Evolutionary conservation across 1,140 invertebrate genomes (phyloP).

Genomic region (Homalodisca vitripennis): DNA sequence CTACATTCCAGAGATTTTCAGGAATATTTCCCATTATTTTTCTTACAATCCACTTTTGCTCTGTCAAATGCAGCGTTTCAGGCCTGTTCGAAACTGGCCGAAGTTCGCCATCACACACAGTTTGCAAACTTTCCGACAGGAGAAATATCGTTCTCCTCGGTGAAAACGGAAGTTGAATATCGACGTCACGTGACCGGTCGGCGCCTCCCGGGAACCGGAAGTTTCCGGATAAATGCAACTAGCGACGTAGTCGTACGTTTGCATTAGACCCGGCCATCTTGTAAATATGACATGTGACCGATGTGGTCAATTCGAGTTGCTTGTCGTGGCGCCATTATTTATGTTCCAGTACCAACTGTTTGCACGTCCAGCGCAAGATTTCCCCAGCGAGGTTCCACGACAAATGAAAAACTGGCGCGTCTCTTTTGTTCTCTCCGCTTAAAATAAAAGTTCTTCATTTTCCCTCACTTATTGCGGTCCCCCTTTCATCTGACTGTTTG

Average conservation of each 20-base stretch:
- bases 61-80: no score
- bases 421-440: slow-evolving; percentile 29
- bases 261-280: slow-evolving; percentile 18
- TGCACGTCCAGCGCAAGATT: slow-evolving; percentile 30
- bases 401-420: slow-evolving; percentile 34
- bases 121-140: no score
- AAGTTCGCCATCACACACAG: no score
- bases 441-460: slow-evolving; percentile 17
- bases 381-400: slow-evolving; percentile 27
- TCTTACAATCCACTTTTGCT: no score
- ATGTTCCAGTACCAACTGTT: slow-evolving; percentile 26
- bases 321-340: slow-evolving; percentile 26
- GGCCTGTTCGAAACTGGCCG: no score
- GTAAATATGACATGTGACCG: slow-evolving; percentile 33
- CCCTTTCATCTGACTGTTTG: slow-evolving; percentile 8
- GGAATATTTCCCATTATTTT: no score
- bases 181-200: no score
- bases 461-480: slow-evolving; percentile 12
- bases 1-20: no score
- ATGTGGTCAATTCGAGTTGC: slow-evolving; percentile 29
- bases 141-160: no score
- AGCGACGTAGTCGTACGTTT: slow-evolving; percentile 9
- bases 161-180: no score
- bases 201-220: background rate
- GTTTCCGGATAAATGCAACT: background rate